Evolutionary conservation across 2,888 invertebrate genomes (phyloP), one percentile per base, ranked within the genome.

Genomic region (Chrysotoxum bicinctum): DNA sequence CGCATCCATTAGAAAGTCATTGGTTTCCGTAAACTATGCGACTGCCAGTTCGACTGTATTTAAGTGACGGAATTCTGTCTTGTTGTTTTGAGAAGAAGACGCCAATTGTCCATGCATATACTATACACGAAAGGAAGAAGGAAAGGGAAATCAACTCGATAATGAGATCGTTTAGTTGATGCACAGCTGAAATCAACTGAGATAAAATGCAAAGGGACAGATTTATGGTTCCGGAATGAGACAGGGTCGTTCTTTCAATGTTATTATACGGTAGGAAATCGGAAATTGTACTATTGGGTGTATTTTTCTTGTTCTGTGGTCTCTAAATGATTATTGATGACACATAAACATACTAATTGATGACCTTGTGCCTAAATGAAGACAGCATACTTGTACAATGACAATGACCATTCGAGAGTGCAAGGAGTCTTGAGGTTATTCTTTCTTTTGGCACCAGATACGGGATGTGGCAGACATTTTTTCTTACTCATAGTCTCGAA

Each of bases 1-100:
- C 64, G 80, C 80, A 84, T 84, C 84, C 84, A 84, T 84, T 84
- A 84, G 84, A 84, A 84, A 84, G 70, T 75, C 78, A 74, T 83
- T 76, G 10, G 21, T 45, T 66, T 35, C 58, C 58, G 58, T 58
- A 56, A 56, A 56, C 19, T 21, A 58, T 58, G 58, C 35, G 9
- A 19, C 58, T 58, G 19, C 37, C 3, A 26, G 3, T 26, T 3
- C 7, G 12, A 35, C 14, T 35, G 35, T 58, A 14, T 58, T 16
- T 58, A 37, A 58, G 58, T 73, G 73, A 48, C 19, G 73, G 80
- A 79, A 79, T 79, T 73, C 10, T 21, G 76, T 76, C 76, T 82
- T 77, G 26, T n/a, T n/a, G 26, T 40, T 76, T 64, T 62, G 37
- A 37, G 74, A 54, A 62, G 60, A 74, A 73, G 74, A 68, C 74